Base-by-base conservation (phyloP, 2,888 invertebrate genomes). In the Meteorus cinctellus region DNA sequence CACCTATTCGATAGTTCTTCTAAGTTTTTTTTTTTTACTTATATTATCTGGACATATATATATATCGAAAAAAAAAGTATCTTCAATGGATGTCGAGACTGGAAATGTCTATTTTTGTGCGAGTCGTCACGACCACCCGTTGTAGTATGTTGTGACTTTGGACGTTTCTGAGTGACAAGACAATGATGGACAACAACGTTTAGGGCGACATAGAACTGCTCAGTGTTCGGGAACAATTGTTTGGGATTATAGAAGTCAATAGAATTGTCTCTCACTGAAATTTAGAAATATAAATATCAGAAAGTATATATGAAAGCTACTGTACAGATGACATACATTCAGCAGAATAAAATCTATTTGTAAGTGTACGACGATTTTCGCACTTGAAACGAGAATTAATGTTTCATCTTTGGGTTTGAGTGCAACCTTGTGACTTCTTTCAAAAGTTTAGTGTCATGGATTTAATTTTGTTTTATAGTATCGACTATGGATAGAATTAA, bases 91-190 rank as follows among this genome's bases (percentile, higher is more conserved):
- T 34, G 34, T 62, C 14, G 27, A 62, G 31, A 14, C 27, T 14
- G 27, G 10, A 63, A 63, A 63, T 63, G 31, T 63, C 31, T 63
- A 31, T 63, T 63, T 63, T 63, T 63, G 63, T 63, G 55, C 29
- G 63, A 63, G n/a, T 29, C 14, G 29, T 34, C 63, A 63, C 63
- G 76, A 78, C 79, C 79, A 78, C 79, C 79, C 79, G 79, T 77
- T 72, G 79, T 73, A 72, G 34, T 78, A 19, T 55, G 79, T 79
- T 79, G 75, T 79, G 79, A 79, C 79, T 63, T 24, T 14, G 6
- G 63, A 63, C 63, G 63, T 63, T 63, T 55, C 29, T 63, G 63
- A 63, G 63, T 63, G 63, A 63, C 63, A 63, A 63, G 63, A 63
- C 63, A 63, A 29, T 31, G 29, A 63, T 34, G n/a, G 6, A 63